Evolutionary conservation across 2,888 invertebrate species (phyloP).

Genomic region (Seira musarum): DNA sequence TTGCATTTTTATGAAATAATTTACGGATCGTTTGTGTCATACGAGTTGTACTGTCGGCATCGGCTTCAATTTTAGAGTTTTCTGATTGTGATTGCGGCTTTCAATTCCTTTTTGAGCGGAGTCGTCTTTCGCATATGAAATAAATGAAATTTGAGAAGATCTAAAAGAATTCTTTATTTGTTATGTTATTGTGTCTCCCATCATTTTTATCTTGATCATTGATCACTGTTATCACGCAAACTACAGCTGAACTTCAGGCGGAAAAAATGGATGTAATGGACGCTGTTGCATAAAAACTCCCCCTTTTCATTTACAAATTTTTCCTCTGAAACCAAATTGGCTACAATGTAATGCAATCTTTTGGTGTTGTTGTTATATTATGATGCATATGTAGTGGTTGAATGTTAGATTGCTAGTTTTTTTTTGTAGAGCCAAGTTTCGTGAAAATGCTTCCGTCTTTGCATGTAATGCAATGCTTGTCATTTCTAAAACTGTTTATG

Average conservation of each 20-base stretch:
- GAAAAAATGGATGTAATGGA: too few species aligned
- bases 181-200: too few species aligned
- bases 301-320: constrained; percentile 49
- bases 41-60: neutral
- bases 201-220: neutral
- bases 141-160: neutral
- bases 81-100: constrained; percentile 34
- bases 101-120: neutral
- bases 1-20: neutral
- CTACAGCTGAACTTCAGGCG: constrained; percentile 40
- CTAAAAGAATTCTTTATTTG: neutral
- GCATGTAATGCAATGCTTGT: neutral
- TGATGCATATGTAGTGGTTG: too few species aligned
- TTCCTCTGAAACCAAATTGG: too few species aligned
- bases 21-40: neutral
- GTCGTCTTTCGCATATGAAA: constrained; percentile 9
- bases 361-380: too few species aligned
- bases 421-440: too few species aligned
- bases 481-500: neutral
- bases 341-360: too few species aligned
- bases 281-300: constrained; percentile 38
- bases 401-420: too few species aligned
- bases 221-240: constrained; percentile 44
- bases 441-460: neutral
- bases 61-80: too few species aligned